Evolutionary conservation across 2,113 vertebrate genomes (phyloP).

Genomic region (Ctenomys sociabilis): DNA sequence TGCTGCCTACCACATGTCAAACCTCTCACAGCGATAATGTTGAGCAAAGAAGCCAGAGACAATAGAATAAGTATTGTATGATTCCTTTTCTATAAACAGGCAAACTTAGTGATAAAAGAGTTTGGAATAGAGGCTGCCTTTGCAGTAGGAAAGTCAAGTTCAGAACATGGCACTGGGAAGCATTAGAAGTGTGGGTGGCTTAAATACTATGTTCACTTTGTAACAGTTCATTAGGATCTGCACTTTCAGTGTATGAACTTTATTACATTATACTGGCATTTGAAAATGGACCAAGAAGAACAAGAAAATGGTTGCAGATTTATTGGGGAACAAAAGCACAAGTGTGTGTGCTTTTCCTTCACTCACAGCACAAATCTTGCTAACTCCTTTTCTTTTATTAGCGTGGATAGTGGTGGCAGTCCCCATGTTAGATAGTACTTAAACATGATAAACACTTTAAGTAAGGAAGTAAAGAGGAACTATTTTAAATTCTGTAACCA

Average conservation of each 20-base stretch:
- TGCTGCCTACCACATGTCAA: too few relatives aligned
- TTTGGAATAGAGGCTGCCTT: background rate
- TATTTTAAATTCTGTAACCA: conserved; percentile 18
- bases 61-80: background rate
- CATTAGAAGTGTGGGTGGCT: background rate
- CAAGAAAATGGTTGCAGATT: background rate
- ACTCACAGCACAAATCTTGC: background rate
- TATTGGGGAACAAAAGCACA: background rate
- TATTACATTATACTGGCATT: background rate
- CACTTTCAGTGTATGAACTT: background rate
- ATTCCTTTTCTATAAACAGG: background rate
- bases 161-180: background rate
- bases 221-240: background rate
- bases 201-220: background rate
- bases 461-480: conserved; percentile 3
- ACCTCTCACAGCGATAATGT: background rate
- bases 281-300: background rate
- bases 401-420: background rate
- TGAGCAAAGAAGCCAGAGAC: background rate
- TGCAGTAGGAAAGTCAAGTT: background rate
- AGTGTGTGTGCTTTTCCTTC: background rate
- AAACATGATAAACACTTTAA: background rate
- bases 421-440: background rate
- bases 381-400: background rate
- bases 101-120: background rate